Evolutionary conservation across 2,797 vertebrate genomes (phyloP), one percentile per base, ranked within the genome.

Genomic region (Melanotaenia boesemani): DNA sequence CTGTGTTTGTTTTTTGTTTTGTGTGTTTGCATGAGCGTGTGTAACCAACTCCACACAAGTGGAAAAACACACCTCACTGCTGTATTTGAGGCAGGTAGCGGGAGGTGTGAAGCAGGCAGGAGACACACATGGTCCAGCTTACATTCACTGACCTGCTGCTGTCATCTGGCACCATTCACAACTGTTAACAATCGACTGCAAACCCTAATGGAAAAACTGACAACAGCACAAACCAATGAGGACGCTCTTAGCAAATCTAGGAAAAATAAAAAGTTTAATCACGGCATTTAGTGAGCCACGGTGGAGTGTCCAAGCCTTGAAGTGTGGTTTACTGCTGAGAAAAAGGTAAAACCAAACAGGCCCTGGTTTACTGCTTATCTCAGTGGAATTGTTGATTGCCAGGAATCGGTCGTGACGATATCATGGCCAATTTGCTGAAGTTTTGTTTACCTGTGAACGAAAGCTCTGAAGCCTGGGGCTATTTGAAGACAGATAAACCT

Each of bases 31-130:
- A 22, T 12, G 32, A 18, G 18, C 30, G 18, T 0, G 11, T 68
- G 67, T 24, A n/a, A 57, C 67, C 7, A 11, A 8, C 28, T 74
- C 13, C 62, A 59, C 65, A 36, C 41, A 76, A 77, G 75, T 79
- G 81, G 75, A 87, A 84, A 88, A 86, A 82, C 77, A 72, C 70
- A 76, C 70, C 67, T 72, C 55, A 13, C n/a, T 9, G 34, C 54
- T 26, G 36, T 60, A 73, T 39, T 46, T 57, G 72, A 59, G 28
- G 70, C 61, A 65, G 39, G 70, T 61, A 61, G 63, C 0, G 5
- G 28, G 70, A 76, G 70, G 67, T 77, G 83, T 63, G 81, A 88
- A 82, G 18, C 52, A 63, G 63, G 68, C 61, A 15, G 55, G 57
- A 63, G 13, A 71, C 56, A 75, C 82, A 82, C 65, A 56, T 36